Evolutionary conservation across 2,797 vertebrate species (phyloP).

Genomic region (Pipistrellus kuhlii): DNA sequence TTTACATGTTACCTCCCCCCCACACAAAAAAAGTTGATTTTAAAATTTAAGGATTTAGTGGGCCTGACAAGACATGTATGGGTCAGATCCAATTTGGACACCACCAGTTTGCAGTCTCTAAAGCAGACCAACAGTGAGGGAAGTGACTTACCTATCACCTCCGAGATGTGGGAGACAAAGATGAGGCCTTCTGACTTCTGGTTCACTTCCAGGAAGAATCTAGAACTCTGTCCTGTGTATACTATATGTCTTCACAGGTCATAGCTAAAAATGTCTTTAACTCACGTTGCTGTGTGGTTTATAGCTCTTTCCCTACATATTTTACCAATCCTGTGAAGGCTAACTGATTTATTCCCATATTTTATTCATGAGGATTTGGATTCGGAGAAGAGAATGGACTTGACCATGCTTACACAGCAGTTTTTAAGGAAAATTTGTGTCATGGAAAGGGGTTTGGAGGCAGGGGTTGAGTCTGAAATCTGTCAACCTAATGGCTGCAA

Average conservation of each 20-base stretch:
- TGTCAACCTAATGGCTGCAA: neutral
- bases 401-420: neutral
- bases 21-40: neutral
- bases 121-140: neutral
- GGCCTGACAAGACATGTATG: neutral
- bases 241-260: neutral
- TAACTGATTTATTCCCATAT: neutral
- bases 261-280: neutral
- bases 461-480: neutral
- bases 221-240: neutral
- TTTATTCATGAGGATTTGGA: neutral
- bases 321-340: neutral
- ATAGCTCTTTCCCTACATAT: neutral
- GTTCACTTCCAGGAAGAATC: neutral
- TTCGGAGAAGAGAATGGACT: neutral
- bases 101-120: neutral
- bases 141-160: neutral
- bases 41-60: neutral
- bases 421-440: neutral
- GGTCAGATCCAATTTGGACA: neutral
- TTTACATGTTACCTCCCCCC: neutral
- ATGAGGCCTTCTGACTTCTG: neutral
- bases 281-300: neutral
- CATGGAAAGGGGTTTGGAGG: neutral
- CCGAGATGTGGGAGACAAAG: neutral